These are phyloP conservation scores for Corvus moneduloides DNA, from an alignment of 2,113 vertebrate species.

Conservation along the genomic window DNA sequence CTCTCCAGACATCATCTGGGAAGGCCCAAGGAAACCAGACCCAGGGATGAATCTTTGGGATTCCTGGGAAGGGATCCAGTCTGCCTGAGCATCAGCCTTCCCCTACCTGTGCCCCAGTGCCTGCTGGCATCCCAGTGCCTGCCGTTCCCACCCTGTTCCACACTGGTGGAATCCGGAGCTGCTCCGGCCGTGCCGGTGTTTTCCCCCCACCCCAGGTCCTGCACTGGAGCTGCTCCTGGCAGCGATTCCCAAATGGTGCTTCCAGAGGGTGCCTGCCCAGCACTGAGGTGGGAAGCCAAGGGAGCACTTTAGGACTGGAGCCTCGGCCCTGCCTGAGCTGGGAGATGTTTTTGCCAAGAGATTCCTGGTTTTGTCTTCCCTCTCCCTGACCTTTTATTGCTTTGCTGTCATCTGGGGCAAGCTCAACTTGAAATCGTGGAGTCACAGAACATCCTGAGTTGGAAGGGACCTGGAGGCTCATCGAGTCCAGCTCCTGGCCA, in stretches of 20 bases:
- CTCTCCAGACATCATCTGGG: not conserved
- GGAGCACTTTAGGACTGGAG: not conserved
- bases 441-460: not conserved
- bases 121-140: not conserved
- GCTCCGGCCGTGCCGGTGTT: not conserved
- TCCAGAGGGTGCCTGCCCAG: not conserved
- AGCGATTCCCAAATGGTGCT: not conserved
- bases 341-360: not conserved
- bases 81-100: not conserved
- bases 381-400: not conserved
- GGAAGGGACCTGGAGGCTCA: not conserved
- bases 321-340: not conserved
- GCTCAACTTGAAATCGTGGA: not conserved
- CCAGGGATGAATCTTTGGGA: not conserved
- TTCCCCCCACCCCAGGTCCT: not conserved
- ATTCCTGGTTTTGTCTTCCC: not conserved
- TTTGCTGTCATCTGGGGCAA: not conserved
- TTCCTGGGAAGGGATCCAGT: not conserved
- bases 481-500: not conserved
- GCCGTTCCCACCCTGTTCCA: not conserved
- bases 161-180: not conserved
- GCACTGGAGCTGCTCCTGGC: accelerated
- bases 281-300: not conserved
- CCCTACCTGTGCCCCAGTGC: not conserved
- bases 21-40: not conserved